phyloP scores from a whole-genome alignment of 2,113 vertebrate species.

The Montifringilla adamsi region DNA sequence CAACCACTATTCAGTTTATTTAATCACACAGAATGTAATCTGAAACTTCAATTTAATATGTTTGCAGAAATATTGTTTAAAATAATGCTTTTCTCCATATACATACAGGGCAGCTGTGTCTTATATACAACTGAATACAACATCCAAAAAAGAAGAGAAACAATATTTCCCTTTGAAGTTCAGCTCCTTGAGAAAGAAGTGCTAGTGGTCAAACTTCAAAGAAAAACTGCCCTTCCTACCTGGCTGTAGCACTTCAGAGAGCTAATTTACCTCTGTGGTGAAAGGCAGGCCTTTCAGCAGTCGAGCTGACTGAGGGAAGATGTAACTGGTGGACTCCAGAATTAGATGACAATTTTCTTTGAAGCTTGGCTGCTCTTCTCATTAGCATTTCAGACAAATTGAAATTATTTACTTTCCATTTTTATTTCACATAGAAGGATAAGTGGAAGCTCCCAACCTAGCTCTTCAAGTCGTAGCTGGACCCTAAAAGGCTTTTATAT shows the following conservation, averaged over 20 bases:
- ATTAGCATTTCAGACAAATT: conserved; percentile 47
- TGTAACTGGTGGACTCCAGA: conserved; percentile 25
- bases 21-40: background rate
- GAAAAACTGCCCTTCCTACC: conserved; percentile 31
- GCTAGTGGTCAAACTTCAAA: conserved; percentile 61
- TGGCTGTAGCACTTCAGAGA: conserved; percentile 39
- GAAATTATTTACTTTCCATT: background rate
- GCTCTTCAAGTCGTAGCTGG: background rate
- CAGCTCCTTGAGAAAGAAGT: background rate
- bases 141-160: conserved; percentile 23
- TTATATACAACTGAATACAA: background rate
- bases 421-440: background rate
- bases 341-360: conserved; percentile 43
- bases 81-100: background rate
- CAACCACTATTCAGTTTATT: background rate
- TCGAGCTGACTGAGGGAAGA: background rate
- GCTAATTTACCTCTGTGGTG: conserved; percentile 38
- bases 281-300: conserved; percentile 20
- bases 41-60: background rate
- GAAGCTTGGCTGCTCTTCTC: conserved; percentile 14
- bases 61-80: background rate
- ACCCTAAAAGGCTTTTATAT: background rate
- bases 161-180: conserved; percentile 44
- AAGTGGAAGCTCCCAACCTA: background rate
- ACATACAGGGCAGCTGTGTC: background rate